phyloP scores from a whole-genome alignment of 1,140 invertebrate genomes.

The Cephus cinctus region DNA sequence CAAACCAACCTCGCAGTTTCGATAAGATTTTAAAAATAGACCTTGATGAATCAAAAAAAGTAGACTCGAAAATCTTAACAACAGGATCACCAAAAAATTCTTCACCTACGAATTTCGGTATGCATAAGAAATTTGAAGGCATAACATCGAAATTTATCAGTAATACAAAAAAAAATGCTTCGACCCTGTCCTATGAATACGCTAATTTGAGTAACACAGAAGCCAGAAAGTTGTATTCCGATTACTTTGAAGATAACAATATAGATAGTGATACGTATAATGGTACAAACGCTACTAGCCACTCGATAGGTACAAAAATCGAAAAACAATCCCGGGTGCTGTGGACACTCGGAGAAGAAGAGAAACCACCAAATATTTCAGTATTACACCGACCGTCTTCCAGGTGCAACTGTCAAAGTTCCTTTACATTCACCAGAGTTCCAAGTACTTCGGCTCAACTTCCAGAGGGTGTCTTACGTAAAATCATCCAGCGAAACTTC shows the following conservation, averaged over 20 bases:
- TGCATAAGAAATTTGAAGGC: too few relatives aligned
- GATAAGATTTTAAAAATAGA: too few relatives aligned
- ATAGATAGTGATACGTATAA: too few relatives aligned
- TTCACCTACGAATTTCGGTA: too few relatives aligned
- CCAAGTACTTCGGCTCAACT: slow-evolving; percentile 46
- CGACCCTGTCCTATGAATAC: too few relatives aligned
- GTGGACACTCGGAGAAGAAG: slow-evolving; percentile 77
- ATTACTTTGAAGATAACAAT: slow-evolving; percentile 23
- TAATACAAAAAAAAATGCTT: too few relatives aligned
- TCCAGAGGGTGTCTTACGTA: slow-evolving; percentile 40
- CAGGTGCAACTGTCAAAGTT: slow-evolving; percentile 38
- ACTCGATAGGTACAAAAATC: slow-evolving; percentile 11
- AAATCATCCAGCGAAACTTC: slow-evolving; percentile 48
- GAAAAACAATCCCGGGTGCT: slow-evolving; percentile 56
- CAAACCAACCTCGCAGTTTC: slow-evolving; percentile 9
- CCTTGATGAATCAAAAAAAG: too few relatives aligned
- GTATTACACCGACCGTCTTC: slow-evolving; percentile 16
- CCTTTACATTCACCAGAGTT: slow-evolving; percentile 37
- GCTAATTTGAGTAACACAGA: too few relatives aligned
- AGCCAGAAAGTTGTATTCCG: slow-evolving; percentile 26
- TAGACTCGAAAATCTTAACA: too few relatives aligned
- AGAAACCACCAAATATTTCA: slow-evolving; percentile 43
- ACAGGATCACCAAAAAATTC: too few relatives aligned
- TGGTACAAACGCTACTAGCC: slow-evolving; percentile 20
- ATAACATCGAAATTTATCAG: too few relatives aligned